Evolutionary conservation across 1,140 invertebrate species (phyloP).

Genomic region (Babylonia areolata): DNA sequence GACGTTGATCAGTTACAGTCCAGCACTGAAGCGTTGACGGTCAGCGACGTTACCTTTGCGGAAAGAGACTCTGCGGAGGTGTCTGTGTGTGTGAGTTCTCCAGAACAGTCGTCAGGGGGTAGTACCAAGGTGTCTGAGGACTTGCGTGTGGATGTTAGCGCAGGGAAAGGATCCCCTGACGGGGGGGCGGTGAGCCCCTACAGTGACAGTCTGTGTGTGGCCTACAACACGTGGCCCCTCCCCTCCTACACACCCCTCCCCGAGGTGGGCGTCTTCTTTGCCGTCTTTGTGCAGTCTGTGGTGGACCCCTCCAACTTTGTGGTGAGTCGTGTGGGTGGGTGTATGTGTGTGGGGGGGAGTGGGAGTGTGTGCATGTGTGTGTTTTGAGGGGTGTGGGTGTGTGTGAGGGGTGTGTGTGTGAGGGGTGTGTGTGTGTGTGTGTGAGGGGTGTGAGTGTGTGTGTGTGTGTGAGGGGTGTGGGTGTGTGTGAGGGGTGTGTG

Average conservation of each 20-base stretch:
- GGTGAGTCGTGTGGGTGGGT: slow-evolving; percentile 39
- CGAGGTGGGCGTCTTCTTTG: slow-evolving; percentile 38
- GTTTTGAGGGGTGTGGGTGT: too few species aligned
- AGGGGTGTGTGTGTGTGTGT: background rate
- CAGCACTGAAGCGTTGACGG: background rate
- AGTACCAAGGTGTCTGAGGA: too few species aligned
- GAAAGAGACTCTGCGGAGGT: background rate
- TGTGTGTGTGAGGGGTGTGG: background rate
- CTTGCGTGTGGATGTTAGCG: too few species aligned
- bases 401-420: background rate
- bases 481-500: background rate
- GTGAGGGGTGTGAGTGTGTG: slow-evolving; percentile 9
- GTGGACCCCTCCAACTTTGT: slow-evolving; percentile 58
- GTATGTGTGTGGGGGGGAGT: background rate
- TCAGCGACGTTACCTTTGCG: background rate
- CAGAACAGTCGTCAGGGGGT: background rate
- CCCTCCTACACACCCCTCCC: slow-evolving; percentile 40
- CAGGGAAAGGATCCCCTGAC: background rate
- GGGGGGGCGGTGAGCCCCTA: background rate
- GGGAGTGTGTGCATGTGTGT: background rate
- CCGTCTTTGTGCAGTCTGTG: slow-evolving; percentile 45
- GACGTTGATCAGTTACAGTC: background rate
- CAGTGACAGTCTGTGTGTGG: slow-evolving; percentile 5
- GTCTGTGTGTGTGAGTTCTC: background rate
- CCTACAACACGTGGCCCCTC: slow-evolving; percentile 9